phyloP scores from a whole-genome alignment of 2,888 invertebrate species.

The Bugulina stolonifera region DNA sequence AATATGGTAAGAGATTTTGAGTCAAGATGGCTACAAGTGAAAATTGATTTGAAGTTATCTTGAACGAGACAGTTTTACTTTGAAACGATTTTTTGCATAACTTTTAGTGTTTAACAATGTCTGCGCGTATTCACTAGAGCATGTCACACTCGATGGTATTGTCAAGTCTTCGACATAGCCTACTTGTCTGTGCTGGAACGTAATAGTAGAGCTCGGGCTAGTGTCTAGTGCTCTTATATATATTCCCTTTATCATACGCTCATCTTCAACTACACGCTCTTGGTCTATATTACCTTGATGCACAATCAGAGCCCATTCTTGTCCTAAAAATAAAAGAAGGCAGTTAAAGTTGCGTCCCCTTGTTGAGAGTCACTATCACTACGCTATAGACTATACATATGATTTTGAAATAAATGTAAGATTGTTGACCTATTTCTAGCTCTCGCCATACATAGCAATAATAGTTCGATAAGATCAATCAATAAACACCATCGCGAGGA shows the following conservation, averaged over 20 bases:
- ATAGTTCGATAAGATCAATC: no score
- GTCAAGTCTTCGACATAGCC: neutral
- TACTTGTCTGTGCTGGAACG: neutral
- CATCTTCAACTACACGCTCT: neutral
- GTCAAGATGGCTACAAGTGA: no score
- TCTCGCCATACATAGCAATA: no score
- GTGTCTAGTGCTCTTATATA: conserved; percentile 7
- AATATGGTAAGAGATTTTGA: no score
- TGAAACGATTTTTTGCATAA: neutral
- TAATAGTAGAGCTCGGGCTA: neutral
- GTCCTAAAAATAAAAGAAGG: neutral
- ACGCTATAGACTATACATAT: no score
- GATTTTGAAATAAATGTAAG: no score
- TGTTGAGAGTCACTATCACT: no score
- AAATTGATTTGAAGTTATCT: no score
- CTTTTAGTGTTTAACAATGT: neutral
- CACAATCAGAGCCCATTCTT: neutral
- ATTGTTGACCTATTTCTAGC: no score
- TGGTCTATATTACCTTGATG: neutral
- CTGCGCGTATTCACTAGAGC: neutral
- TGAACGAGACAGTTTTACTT: neutral
- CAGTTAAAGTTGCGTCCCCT: no score
- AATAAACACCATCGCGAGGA: no score
- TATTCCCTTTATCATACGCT: neutral
- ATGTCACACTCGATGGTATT: neutral